A percentile compares a stretch with the other conserved stretches of the same genome.
These are phyloP conservation scores for Drosophila infuscata DNA, from an alignment of 2,888 invertebrate species.

Conservation along the genomic window DNA sequence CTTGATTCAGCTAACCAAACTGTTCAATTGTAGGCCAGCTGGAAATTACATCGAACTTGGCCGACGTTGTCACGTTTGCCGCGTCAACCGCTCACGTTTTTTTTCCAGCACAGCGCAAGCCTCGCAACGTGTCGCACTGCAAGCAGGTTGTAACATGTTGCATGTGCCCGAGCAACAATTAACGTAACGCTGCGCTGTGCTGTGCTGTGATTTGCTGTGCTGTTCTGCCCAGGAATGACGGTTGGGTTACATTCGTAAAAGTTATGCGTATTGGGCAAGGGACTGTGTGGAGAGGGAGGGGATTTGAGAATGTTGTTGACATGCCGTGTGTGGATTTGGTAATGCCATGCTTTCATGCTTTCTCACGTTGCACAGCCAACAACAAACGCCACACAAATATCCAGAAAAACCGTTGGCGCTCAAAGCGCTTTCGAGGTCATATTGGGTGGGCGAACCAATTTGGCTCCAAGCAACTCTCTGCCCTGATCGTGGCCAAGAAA, in stretches of 20 bases:
- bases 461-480: slow-evolving; percentile 1
- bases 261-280: slow-evolving; percentile 2
- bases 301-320: slow-evolving; percentile 20
- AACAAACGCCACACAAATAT: slow-evolving; percentile 2
- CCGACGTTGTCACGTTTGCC: slow-evolving; percentile 64
- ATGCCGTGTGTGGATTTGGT: slow-evolving; percentile 44
- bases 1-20: slow-evolving; percentile 33
- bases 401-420: slow-evolving; percentile 9
- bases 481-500: slow-evolving; percentile 22
- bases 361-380: slow-evolving; percentile 68
- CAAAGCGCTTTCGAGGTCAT: slow-evolving; percentile 44
- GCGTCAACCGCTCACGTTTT: slow-evolving; percentile 65
- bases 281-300: background rate
- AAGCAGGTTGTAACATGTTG: slow-evolving; percentile 64
- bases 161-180: slow-evolving; percentile 7
- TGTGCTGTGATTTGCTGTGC: background rate
- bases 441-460: slow-evolving; percentile 33
- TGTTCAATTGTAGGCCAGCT: slow-evolving; percentile 72
- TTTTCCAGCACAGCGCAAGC: slow-evolving; percentile 48
- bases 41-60: slow-evolving; percentile 64
- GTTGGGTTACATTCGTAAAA: slow-evolving; percentile 3
- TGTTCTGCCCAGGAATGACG: slow-evolving; percentile 14
- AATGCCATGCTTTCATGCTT: slow-evolving; percentile 44
- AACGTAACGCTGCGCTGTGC: slow-evolving; percentile 27
- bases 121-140: slow-evolving; percentile 51